Conservation (phyloP, 2,888 invertebrate genomes). For the Scaptomyza flava region DNA sequence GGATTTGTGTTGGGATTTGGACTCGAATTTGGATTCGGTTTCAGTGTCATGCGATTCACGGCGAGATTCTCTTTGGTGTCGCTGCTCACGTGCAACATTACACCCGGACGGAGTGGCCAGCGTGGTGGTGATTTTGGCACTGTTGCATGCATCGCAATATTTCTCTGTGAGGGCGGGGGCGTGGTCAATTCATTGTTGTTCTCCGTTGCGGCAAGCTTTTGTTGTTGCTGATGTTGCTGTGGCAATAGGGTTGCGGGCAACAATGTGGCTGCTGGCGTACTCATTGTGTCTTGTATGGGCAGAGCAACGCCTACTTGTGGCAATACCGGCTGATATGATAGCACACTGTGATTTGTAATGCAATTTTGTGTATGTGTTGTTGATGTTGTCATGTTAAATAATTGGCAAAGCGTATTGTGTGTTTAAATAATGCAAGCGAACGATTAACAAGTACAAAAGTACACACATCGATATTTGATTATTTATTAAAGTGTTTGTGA, state of each 20-base stretch:
- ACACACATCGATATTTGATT: constrained; percentile 41
- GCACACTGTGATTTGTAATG: constrained; percentile 70
- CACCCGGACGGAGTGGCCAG: constrained; percentile 95
- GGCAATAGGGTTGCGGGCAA: constrained; percentile 67
- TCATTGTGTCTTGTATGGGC: constrained; percentile 58
- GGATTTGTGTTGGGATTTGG: constrained; percentile 34
- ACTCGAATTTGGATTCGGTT: constrained; percentile 42
- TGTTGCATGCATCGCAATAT: constrained; percentile 41
- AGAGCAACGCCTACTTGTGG: constrained; percentile 71
- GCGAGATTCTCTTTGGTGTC: constrained; percentile 91
- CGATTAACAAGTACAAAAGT: constrained; percentile 33
- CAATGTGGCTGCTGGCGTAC: constrained; percentile 36
- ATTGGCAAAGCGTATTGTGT: constrained; percentile 37
- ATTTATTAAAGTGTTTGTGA: constrained; percentile 15
- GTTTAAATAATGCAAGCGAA: constrained; percentile 44
- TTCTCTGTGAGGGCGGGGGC: constrained; percentile 54
- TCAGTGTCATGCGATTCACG: constrained; percentile 84
- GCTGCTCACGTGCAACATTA: constrained; percentile 90
- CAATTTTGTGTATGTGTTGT: constrained; percentile 22
- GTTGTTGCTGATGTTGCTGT: constrained; percentile 47
- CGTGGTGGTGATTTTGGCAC: constrained; percentile 85
- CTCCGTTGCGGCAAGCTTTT: constrained; percentile 34
- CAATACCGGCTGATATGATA: constrained; percentile 82
- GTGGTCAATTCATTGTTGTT: constrained; percentile 59
- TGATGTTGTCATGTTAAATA: constrained; percentile 23